These are phyloP conservation scores for Drosophila melanocephala DNA, from an alignment of 2,888 invertebrate genomes.

Conservation along the genomic window DNA sequence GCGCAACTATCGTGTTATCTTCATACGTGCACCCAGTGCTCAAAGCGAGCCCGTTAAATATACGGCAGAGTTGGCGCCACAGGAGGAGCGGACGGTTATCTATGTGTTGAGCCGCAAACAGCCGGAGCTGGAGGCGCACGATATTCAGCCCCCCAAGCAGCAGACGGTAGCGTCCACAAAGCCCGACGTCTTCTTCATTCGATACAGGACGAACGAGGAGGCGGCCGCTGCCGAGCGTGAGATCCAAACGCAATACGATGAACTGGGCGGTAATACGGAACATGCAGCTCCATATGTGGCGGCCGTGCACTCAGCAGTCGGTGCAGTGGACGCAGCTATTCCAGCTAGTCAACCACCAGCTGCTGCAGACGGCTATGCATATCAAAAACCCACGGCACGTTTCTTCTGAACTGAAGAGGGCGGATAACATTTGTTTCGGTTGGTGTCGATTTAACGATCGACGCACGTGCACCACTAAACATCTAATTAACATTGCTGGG, in stretches of 20 bases:
- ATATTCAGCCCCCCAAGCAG: conserved; percentile 79
- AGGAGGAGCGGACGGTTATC: conserved; percentile 85
- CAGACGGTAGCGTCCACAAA: conserved; percentile 70
- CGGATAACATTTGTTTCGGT: conserved; percentile 2
- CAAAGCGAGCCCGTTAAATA: conserved; percentile 65
- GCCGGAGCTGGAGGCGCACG: conserved; percentile 75
- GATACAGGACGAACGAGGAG: conserved; percentile 84
- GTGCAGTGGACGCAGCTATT: conserved; percentile 61
- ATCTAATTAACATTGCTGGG: conserved; percentile 43
- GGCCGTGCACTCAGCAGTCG: conserved; percentile 81
- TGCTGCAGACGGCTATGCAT: conserved; percentile 77
- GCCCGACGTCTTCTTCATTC: conserved; percentile 85
- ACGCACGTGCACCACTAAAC: conserved; percentile 41
- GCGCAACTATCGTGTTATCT: conserved; percentile 84
- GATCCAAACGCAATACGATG: conserved; percentile 84
- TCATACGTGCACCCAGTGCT: conserved; percentile 83
- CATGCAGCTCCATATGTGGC: conserved; percentile 80
- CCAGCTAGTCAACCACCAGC: conserved; percentile 16
- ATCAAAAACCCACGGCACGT: conserved; percentile 52
- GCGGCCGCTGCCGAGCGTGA: conserved; percentile 83
- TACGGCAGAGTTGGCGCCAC: conserved; percentile 83
- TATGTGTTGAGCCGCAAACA: conserved; percentile 84
- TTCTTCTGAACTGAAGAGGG: conserved; percentile 17
- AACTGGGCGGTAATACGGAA: conserved; percentile 82
- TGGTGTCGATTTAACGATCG: conserved; percentile 47